phyloP scores from a whole-genome alignment of 2,113 vertebrate genomes.

The Okapia johnstoni region DNA sequence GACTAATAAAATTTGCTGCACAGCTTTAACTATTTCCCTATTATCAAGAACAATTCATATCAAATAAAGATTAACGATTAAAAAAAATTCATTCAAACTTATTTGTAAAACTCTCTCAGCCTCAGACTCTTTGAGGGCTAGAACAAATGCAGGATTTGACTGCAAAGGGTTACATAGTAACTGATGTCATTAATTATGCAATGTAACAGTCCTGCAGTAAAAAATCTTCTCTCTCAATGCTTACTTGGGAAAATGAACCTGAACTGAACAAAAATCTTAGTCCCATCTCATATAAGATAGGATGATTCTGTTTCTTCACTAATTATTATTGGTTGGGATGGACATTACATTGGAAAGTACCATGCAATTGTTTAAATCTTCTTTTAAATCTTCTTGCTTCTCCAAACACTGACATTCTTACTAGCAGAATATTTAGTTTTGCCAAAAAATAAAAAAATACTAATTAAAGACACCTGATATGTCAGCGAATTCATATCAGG shows the following conservation, averaged over 20 bases:
- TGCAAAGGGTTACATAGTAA: neutral
- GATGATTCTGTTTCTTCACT: neutral
- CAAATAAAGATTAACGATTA: neutral
- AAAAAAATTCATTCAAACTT: accelerated
- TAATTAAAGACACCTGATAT: neutral
- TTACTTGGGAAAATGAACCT: neutral
- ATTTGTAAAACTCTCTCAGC: neutral
- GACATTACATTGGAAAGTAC: neutral
- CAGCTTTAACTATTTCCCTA: neutral
- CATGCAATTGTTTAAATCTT: neutral
- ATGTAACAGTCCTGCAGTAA: neutral
- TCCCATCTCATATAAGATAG: neutral
- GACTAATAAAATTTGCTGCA: neutral
- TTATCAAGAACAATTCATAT: neutral
- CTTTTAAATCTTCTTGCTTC: neutral
- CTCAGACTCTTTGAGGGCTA: neutral
- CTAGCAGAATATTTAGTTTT: neutral
- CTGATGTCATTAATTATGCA: neutral
- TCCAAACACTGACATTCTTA: neutral
- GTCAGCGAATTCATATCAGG: neutral
- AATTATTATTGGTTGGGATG: neutral
- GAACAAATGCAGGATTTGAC: neutral
- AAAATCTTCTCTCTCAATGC: neutral
- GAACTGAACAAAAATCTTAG: neutral
- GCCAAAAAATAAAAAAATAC: neutral